Percentiles rank a stretch among this genome's conserved stretches.
These are phyloP conservation scores for Apamea sordens DNA, from an alignment of 2,888 invertebrate species.

Conservation along the genomic window DNA sequence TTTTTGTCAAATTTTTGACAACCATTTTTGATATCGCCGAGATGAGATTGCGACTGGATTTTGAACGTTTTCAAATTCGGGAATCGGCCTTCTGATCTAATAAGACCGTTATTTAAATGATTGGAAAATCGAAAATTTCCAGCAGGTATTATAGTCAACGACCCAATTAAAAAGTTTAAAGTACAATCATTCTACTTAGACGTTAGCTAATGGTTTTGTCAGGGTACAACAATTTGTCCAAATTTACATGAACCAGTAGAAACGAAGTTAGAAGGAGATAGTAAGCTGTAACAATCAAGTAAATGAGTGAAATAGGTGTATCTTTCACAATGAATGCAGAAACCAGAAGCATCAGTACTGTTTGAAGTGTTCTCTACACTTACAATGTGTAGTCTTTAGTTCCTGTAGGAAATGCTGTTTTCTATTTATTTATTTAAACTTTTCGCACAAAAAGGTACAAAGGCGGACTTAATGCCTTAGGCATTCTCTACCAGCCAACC, in stretches of 20 bases:
- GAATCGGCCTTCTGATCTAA: not conserved
- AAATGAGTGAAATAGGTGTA: conserved; percentile 32
- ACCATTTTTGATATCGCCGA: too few relatives aligned
- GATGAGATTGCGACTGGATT: not conserved
- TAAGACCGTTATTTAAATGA: not conserved
- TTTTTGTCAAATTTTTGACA: not conserved
- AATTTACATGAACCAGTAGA: not conserved
- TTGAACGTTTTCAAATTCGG: not conserved
- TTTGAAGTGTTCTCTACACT: too few relatives aligned
- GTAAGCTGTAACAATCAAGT: not conserved
- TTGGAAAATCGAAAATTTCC: not conserved
- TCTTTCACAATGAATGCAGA: not conserved
- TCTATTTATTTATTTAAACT: not conserved
- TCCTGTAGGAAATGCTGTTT: not conserved
- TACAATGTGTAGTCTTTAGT: too few relatives aligned
- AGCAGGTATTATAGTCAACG: too few relatives aligned
- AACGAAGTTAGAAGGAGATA: conserved; percentile 41
- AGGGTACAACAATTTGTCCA: not conserved
- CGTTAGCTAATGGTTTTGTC: not conserved
- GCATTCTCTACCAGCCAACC: too few relatives aligned
- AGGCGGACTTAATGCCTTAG: too few relatives aligned
- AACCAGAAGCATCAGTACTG: too few relatives aligned
- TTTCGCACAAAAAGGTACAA: too few relatives aligned
- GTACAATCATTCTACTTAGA: not conserved
- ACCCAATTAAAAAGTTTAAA: not conserved